A percentile compares a stretch with the other conserved stretches of the same genome.
phyloP scores from a whole-genome alignment of 2,113 vertebrate genomes.

The Clupea harengus region DNA sequence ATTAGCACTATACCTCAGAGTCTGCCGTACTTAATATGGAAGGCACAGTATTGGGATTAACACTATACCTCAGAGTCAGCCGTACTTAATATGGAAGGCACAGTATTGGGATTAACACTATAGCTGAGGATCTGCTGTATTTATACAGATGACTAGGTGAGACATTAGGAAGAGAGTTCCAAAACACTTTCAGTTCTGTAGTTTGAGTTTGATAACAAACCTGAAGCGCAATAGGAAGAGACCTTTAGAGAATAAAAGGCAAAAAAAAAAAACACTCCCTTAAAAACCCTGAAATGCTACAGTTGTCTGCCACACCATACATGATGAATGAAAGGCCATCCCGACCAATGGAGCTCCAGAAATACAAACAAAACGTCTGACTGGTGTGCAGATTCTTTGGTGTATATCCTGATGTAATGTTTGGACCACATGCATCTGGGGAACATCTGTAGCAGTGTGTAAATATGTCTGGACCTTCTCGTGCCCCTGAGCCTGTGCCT shows the following conservation, averaged over 20 bases:
- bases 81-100: too few species aligned
- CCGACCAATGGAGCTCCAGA: too few species aligned
- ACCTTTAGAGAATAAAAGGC: background rate
- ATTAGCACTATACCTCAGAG: background rate
- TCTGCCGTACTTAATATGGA: too few species aligned
- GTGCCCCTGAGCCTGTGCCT: too few species aligned
- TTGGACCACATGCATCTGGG: background rate
- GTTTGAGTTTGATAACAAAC: background rate
- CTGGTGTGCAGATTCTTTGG: too few species aligned
- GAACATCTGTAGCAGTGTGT: background rate
- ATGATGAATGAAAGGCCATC: background rate
- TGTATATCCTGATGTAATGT: too few species aligned
- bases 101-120: background rate
- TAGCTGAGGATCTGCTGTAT: background rate
- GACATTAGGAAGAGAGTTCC: background rate
- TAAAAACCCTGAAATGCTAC: background rate
- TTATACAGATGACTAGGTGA: background rate
- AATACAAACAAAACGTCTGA: too few species aligned
- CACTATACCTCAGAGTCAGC: background rate
- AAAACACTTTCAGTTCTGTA: background rate
- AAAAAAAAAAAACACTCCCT: background rate
- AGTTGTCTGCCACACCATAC: background rate
- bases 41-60: background rate
- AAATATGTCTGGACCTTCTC: background rate
- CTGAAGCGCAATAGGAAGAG: background rate